A percentile compares a stretch with the other conserved stretches of the same genome.
Evolutionary conservation across 2,888 invertebrate genomes (phyloP).

Genomic region (Rhagonycha fulva): DNA sequence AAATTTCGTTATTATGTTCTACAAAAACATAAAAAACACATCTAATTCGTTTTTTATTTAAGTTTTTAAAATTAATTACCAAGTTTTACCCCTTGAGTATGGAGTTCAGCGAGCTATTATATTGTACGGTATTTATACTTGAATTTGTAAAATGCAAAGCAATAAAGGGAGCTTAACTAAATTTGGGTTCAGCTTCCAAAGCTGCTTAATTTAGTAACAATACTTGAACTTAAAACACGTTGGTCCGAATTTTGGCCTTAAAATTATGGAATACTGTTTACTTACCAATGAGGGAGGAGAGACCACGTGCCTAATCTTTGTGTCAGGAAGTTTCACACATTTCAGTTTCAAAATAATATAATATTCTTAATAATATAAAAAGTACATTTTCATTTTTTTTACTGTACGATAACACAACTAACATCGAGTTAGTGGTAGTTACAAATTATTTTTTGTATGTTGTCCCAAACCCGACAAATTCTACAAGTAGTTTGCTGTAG

Average conservation of each 20-base stretch:
- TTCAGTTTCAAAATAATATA: too few relatives aligned
- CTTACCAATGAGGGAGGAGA: slow-evolving; percentile 10
- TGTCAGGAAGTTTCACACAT: too few relatives aligned
- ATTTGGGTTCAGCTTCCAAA: slow-evolving; percentile 21
- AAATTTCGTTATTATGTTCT: slow-evolving; percentile 15
- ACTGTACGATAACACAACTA: too few relatives aligned
- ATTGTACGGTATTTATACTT: background rate
- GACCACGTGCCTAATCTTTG: slow-evolving; percentile 8
- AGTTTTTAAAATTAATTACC: background rate
- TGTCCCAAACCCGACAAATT: too few relatives aligned
- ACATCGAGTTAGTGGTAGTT: too few relatives aligned
- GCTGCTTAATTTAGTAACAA: slow-evolving; percentile 23
- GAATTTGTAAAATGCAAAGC: background rate
- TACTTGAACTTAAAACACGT: slow-evolving; percentile 19
- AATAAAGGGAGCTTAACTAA: slow-evolving; percentile 9
- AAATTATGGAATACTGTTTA: slow-evolving; percentile 18
- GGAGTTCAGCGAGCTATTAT: background rate
- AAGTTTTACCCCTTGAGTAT: background rate
- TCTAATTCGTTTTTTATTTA: background rate
- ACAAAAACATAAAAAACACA: background rate
- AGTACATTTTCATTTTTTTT: too few relatives aligned
- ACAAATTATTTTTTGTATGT: too few relatives aligned
- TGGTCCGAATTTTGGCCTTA: slow-evolving; percentile 17
- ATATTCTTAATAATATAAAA: too few relatives aligned
- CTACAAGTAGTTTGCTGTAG: too few relatives aligned